phyloP scores from a whole-genome alignment of 2,888 invertebrate genomes.

The Gymnosoma rotundatum region DNA sequence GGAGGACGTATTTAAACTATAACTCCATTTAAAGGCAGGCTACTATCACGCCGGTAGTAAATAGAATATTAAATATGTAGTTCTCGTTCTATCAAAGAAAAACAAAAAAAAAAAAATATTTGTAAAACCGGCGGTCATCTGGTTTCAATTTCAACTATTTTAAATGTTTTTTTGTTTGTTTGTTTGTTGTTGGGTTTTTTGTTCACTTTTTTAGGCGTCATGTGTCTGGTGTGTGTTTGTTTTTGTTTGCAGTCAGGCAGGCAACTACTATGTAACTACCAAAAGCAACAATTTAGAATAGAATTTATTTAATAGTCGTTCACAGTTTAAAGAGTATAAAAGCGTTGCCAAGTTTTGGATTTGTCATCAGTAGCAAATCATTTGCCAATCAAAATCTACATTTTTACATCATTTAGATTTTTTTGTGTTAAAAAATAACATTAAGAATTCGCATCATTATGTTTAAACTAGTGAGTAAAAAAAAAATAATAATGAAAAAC shows the following conservation, averaged over 20 bases:
- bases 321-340: conserved; percentile 74
- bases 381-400: conserved; percentile 70
- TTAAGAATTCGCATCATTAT: conserved; percentile 74
- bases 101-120: neutral
- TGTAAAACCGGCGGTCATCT: conserved; percentile 71
- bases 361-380: conserved; percentile 77
- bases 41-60: conserved; percentile 58
- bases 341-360: conserved; percentile 70
- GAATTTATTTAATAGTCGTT: conserved; percentile 28
- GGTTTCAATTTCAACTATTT: conserved; percentile 63
- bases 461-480: conserved; percentile 80
- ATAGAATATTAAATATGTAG: conserved; percentile 44
- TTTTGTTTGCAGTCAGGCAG: neutral
- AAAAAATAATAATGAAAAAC: neutral
- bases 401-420: conserved; percentile 13
- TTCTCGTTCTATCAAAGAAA: neutral
- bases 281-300: conserved; percentile 33
- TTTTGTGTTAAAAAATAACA: conserved; percentile 51
- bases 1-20: conserved; percentile 37
- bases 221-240: conserved; percentile 40
- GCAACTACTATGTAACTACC: neutral
- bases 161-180: neutral
- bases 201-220: conserved; percentile 43
- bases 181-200: conserved; percentile 7
- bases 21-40: conserved; percentile 50